Conservation (phyloP, 2,113 vertebrate species). For the Nycticebus coucang region DNA sequence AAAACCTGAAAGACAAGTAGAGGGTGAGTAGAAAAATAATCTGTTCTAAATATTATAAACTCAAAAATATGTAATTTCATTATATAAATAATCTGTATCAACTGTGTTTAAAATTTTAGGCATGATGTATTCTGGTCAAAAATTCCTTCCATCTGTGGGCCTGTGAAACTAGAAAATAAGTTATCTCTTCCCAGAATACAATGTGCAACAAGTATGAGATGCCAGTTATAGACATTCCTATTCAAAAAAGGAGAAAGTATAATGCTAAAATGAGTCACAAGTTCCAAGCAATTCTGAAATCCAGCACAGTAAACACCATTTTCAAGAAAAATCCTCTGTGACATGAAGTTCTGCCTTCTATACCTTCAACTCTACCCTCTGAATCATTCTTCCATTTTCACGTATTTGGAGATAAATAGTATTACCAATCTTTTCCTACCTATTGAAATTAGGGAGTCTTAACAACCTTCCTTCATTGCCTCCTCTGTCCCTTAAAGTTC, state of each 20-base stretch:
- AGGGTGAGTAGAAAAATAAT: background rate
- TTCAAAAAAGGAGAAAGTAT: background rate
- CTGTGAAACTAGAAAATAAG: background rate
- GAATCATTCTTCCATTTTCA: background rate
- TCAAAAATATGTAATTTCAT: background rate
- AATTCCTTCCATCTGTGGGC: background rate
- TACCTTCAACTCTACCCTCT: background rate
- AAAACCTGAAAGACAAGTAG: too few species aligned
- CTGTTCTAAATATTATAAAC: background rate
- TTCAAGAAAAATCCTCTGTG: background rate
- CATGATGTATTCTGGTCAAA: background rate
- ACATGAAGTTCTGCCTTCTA: background rate
- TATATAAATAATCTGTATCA: background rate
- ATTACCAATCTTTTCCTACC: background rate
- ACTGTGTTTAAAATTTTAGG: background rate
- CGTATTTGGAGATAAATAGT: background rate
- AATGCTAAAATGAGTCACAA: background rate
- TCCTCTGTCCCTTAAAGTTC: background rate
- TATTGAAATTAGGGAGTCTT: background rate
- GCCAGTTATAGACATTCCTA: background rate
- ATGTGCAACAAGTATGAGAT: background rate
- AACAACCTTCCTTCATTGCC: background rate
- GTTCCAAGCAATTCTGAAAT: background rate
- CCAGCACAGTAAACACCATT: background rate
- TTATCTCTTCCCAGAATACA: background rate